phyloP scores from a whole-genome alignment of 1,140 invertebrate species.

The Polypedilum pembai region DNA sequence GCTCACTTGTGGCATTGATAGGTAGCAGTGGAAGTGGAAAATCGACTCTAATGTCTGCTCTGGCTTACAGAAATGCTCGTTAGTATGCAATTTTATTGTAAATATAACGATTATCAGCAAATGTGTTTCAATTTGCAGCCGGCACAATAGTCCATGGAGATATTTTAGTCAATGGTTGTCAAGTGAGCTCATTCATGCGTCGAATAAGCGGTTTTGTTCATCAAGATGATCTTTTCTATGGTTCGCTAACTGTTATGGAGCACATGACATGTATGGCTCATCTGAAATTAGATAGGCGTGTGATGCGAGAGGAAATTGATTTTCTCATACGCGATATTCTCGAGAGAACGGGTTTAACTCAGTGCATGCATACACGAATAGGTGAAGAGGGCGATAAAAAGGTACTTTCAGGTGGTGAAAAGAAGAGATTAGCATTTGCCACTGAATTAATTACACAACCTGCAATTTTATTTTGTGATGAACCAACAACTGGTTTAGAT shows the following conservation, averaged over 20 bases:
- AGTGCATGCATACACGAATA: slow-evolving; percentile 64
- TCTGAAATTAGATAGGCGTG: slow-evolving; percentile 66
- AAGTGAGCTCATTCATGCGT: slow-evolving; percentile 64
- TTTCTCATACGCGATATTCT: slow-evolving; percentile 62
- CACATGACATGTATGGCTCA: slow-evolving; percentile 84
- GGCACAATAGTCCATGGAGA: slow-evolving; percentile 66
- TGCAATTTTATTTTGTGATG: slow-evolving; percentile 88
- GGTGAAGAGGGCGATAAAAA: slow-evolving; percentile 63
- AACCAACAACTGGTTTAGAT: slow-evolving; percentile 90
- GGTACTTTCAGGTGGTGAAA: slow-evolving; percentile 89
- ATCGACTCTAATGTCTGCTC: slow-evolving; percentile 84
- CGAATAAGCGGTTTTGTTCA: slow-evolving; percentile 86
- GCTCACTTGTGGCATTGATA: slow-evolving; percentile 80
- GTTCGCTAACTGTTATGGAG: slow-evolving; percentile 77
- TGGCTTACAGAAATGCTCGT: slow-evolving; percentile 69
- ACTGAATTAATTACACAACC: slow-evolving; percentile 91
- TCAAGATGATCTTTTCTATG: slow-evolving; percentile 87
- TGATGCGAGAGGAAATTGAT: slow-evolving; percentile 50
- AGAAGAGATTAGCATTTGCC: slow-evolving; percentile 86
- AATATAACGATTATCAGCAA: neutral
- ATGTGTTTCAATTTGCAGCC: slow-evolving; percentile 42
- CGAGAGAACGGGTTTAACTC: slow-evolving; percentile 62
- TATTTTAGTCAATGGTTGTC: slow-evolving; percentile 61
- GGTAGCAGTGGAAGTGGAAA: slow-evolving; percentile 88
- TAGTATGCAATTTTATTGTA: slow-evolving; percentile 37